Base-by-base conservation (phyloP, 2,888 invertebrate species). In the Drosophila borealis region DNA sequence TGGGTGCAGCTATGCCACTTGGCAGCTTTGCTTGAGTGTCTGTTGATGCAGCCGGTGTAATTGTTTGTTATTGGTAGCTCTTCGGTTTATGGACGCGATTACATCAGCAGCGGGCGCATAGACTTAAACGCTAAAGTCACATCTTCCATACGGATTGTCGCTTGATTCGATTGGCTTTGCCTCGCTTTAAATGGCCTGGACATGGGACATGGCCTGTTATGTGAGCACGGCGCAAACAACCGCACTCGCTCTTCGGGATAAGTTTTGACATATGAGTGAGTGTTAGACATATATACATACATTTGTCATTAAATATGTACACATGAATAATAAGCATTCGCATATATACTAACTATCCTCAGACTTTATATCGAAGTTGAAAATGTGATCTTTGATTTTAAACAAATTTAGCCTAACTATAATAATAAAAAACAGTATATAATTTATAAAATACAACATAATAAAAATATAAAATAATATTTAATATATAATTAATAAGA, bases 41-140 rank as follows among this genome's bases (percentile, higher is more conserved):
- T 48, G 63, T 44, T 42, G 56, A 37, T 77, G 65, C 42, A 57
- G 48, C 61, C 56, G 39, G 59, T 64, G 74, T 86, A 88, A 83
- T 86, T 83, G 82, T 88, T 83, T 86, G 72, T 64, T 74, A 76
- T 76, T 76, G 80, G 59, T 53, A 64, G 56, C 67, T 83, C 71
- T 65, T 83, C 71, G 87, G 51, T 61, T 86, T 86, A 80, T 80
- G 65, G 71, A 63, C 68, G 71, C 78, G 74, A 82, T 82, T 82
- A 83, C 82, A 89, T 88, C 84, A 82, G 83, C 83, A 44, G 14
- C 60, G 49, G 49, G 34, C 60, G 34, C 51, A 53, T 34, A 33
- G 64, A 53, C 39, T 29, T 11, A 25, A 45, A 34, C 57, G 14
- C 51, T 49, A 61, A 75, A 71, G 45, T 74, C 75, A 48, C 77